Percentiles rank a stretch among this genome's conserved stretches.
phyloP scores from a whole-genome alignment of 37 sponge, comb jelly and placozoan genomes.

The Amphimedon queenslandica region DNA sequence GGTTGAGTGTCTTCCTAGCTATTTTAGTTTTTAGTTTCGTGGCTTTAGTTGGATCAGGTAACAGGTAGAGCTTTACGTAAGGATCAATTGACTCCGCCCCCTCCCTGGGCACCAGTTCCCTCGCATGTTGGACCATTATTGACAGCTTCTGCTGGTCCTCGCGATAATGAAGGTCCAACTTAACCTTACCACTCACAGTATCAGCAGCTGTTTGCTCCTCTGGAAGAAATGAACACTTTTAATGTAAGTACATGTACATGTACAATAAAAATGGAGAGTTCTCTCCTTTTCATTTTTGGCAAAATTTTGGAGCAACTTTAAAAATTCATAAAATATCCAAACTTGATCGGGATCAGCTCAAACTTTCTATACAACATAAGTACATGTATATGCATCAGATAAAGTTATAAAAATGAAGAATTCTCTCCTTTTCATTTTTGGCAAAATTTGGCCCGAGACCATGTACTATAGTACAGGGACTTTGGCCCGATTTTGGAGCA shows the following conservation, averaged over 20 bases:
- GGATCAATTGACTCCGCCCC: slow-evolving; percentile 49
- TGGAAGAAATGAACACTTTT: background rate
- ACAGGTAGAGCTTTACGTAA: slow-evolving; percentile 78
- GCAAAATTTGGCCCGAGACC: too few relatives aligned
- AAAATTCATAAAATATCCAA: too few relatives aligned
- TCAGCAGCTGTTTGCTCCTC: background rate
- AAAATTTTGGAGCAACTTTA: too few relatives aligned
- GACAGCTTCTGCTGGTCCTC: slow-evolving; percentile 13
- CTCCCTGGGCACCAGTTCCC: slow-evolving; percentile 64
- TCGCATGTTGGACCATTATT: slow-evolving; percentile 64
- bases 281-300: too few relatives aligned
- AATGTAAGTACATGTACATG: background rate
- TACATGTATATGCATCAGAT: background rate
- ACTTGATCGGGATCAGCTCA: too few relatives aligned
- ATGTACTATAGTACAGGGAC: too few relatives aligned
- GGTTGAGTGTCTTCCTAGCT: slow-evolving; percentile 61
- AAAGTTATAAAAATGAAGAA: too few relatives aligned
- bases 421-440: too few relatives aligned
- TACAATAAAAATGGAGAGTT: background rate
- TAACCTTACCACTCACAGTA: slow-evolving; percentile 38
- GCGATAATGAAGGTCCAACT: slow-evolving; percentile 51
- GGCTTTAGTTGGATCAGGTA: slow-evolving; percentile 66
- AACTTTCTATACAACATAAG: too few relatives aligned
- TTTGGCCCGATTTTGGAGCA: too few relatives aligned
- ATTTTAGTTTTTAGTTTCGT: slow-evolving; percentile 76